Evolutionary conservation across 2,113 vertebrate species (phyloP), one percentile per base, ranked within the genome.

Genomic region (Neogale vison): DNA sequence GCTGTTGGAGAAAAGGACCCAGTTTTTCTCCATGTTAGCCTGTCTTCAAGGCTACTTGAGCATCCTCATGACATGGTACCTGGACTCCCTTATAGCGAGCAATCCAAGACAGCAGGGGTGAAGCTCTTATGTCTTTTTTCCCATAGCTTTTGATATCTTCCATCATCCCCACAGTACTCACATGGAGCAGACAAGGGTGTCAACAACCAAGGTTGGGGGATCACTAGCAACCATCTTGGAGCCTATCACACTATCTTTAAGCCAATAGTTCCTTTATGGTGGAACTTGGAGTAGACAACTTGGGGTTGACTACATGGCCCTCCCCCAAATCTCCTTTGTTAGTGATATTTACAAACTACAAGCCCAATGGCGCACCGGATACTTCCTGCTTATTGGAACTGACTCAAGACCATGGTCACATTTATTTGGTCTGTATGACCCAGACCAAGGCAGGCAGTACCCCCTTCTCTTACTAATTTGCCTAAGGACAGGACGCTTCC

Each of bases 181-280:
- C 31, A 36, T 0, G 63, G 29, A 87, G 8, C 20, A 61, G 83
- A 82, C 8, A 42, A 36, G 42, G 5, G 2, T 42, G 12, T 47
- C 12, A 71, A 26, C 11, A 7, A 67, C 8, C 47, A 89, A n/a
- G 42, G 76, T 26, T 72, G n/a, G 24, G 65, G 36, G 55, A 21
- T n/a, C n/a, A 55, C 0, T 23, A 7, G 4, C 6, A 8, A 31
- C 7, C 13, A 9, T 14, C 13, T 17, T 14, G 26, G 50, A 79
- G 34, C 5, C 42, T 29, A 17, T 55, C 21, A 50, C 17, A 15
- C 21, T 29, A 7, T 34, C 7, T 80, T 34, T 34, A 65, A 95
- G 39, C 47, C 1, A 47, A 31, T 24, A 42, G 20, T 3, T 82
- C 76, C n/a, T 72, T 10, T 91, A 9, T 57, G 39, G 8, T 74